Conservation (phyloP, 2,113 vertebrate species). For the Perca schrenkii region DNA sequence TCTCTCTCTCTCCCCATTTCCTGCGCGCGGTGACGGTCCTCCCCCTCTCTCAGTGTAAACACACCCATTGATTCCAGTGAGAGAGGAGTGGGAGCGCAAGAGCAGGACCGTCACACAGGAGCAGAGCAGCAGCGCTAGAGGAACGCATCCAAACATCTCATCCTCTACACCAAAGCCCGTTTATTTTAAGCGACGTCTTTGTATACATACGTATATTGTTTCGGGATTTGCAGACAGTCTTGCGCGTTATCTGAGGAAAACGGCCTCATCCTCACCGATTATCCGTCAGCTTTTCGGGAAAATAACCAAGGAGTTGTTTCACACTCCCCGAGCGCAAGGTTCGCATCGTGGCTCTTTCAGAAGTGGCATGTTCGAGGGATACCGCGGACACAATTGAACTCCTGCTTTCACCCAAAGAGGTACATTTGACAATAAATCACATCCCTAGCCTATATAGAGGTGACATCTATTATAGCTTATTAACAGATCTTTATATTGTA, state of each 20-base stretch:
- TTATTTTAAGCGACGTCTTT: not conserved
- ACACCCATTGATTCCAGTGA: conserved; percentile 71
- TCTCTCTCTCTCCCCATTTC: conserved; percentile 52
- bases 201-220: accelerated
- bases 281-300: conserved; percentile 37
- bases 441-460: not conserved
- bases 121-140: conserved; percentile 14
- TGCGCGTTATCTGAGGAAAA: not conserved
- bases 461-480: not conserved
- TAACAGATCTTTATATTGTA: not conserved
- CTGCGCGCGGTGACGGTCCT: conserved; percentile 53
- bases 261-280: not conserved
- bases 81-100: conserved; percentile 51
- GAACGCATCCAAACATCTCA: conserved; percentile 24
- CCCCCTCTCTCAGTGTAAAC: conserved; percentile 73
- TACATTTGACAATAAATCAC: conserved; percentile 35
- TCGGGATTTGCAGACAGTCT: not conserved
- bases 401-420: conserved; percentile 83
- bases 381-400: conserved; percentile 77
- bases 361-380: conserved; percentile 80
- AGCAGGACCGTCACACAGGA: conserved; percentile 40
- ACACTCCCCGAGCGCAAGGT: conserved; percentile 46
- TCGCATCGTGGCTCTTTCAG: conserved; percentile 77
- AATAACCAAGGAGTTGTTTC: conserved; percentile 45
- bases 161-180: not conserved